Evolutionary conservation across 2,113 vertebrate species (phyloP).

Genomic region (Aepyceros melampus): DNA sequence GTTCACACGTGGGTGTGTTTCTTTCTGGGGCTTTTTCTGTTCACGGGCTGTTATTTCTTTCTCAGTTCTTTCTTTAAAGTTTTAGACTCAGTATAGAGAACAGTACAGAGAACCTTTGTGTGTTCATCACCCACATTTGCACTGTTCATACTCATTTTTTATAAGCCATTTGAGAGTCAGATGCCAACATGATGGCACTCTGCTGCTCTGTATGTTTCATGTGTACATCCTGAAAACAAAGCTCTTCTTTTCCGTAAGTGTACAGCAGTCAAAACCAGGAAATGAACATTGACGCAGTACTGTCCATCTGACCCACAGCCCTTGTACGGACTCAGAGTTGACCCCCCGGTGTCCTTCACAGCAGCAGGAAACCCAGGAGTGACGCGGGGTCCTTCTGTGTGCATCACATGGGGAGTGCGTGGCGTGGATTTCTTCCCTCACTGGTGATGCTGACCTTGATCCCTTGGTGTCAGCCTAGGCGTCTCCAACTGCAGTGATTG

Average conservation of each 20-base stretch:
- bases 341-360: background rate
- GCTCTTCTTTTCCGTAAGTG: too few species aligned
- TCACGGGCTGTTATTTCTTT: background rate
- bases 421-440: background rate
- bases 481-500: background rate
- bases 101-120: background rate
- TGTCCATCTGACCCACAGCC: fast-evolving
- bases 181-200: background rate
- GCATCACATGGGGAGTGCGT: fast-evolving
- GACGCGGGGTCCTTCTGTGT: background rate
- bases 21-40: background rate
- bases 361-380: background rate
- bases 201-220: background rate
- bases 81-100: background rate
- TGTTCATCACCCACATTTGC: background rate
- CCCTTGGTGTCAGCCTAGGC: background rate
- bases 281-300: fast-evolving
- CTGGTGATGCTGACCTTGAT: background rate
- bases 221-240: background rate
- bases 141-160: background rate
- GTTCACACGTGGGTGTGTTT: background rate
- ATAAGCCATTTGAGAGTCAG: background rate
- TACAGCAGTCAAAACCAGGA: background rate
- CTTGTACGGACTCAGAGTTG: background rate
- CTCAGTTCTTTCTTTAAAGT: background rate